Evolutionary conservation across 2,888 invertebrate species (phyloP).

Genomic region (Gasteruption jaculator): DNA sequence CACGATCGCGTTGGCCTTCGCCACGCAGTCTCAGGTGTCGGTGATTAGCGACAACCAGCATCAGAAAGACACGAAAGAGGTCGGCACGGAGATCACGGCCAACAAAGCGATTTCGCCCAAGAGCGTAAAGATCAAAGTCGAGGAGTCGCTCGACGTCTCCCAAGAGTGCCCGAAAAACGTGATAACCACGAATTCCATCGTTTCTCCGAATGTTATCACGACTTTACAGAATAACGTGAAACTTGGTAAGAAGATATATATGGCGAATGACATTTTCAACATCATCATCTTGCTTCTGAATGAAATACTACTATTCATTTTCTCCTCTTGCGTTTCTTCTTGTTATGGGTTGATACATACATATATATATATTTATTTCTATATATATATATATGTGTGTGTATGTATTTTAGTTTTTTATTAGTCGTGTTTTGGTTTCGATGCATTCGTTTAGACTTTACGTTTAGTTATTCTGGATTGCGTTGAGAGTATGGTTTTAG

Average conservation of each 20-base stretch:
- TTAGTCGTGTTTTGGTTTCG: not conserved
- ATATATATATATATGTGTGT: not conserved
- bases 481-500: no score
- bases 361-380: constrained; percentile 1
- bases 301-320: not conserved
- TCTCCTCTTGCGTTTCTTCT: not conserved
- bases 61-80: constrained; percentile 36
- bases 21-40: constrained; percentile 33
- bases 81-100: constrained; percentile 30
- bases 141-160: constrained; percentile 27
- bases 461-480: no score
- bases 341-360: not conserved
- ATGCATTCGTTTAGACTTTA: no score
- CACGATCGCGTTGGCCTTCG: constrained; percentile 42
- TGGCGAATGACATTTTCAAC: not conserved
- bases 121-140: constrained; percentile 43
- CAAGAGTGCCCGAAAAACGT: constrained; percentile 27
- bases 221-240: constrained; percentile 38
- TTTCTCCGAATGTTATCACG: constrained; percentile 28
- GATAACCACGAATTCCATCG: constrained; percentile 29
- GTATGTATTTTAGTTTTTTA: not conserved
- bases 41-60: constrained; percentile 28
- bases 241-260: constrained; percentile 34
- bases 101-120: constrained; percentile 42
- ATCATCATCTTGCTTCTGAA: no score